Conservation (phyloP, 2,888 invertebrate genomes). For the Drosophila infuscata region DNA sequence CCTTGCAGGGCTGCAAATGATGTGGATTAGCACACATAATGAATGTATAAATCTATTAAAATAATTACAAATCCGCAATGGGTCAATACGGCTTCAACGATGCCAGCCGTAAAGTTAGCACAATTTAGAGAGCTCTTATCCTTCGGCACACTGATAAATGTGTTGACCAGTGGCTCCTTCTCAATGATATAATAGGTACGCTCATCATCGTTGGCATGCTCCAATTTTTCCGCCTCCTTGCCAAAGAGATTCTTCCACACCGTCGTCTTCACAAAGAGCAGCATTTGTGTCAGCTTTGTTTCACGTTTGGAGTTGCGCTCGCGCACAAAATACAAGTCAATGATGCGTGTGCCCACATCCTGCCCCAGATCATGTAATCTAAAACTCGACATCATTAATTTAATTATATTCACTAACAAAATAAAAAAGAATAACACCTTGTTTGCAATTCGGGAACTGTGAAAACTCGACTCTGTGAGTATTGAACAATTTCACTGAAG, state of each 20-base stretch:
- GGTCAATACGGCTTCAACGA: slow-evolving; percentile 97
- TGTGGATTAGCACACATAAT: neutral
- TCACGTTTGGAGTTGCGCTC: slow-evolving; percentile 98
- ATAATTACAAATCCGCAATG: slow-evolving; percentile 98
- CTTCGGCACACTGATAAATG: slow-evolving; percentile 98
- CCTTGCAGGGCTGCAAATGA: slow-evolving; percentile 94
- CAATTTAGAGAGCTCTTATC: slow-evolving; percentile 99
- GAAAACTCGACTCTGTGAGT: slow-evolving; percentile 97
- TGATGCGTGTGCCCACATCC: slow-evolving; percentile 96
- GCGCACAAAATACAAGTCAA: slow-evolving; percentile 96
- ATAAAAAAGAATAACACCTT: slow-evolving; percentile 87
- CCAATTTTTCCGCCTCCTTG: slow-evolving; percentile 98
- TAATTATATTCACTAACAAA: neutral
- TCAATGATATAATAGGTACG: slow-evolving; percentile 99
- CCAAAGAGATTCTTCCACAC: slow-evolving; percentile 99
- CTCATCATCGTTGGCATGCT: slow-evolving; percentile 99
- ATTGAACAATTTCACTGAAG: slow-evolving; percentile 99
- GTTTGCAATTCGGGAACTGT: slow-evolving; percentile 97
- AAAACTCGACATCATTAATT: slow-evolving; percentile 41
- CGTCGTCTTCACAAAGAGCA: slow-evolving; percentile 97
- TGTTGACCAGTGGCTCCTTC: slow-evolving; percentile 98
- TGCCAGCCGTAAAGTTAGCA: slow-evolving; percentile 99
- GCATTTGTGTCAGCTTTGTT: slow-evolving; percentile 96
- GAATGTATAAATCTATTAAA: neutral
- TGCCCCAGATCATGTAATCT: slow-evolving; percentile 97